Evolutionary conservation across 2,797 vertebrate species (phyloP).

Genomic region (Paratrypauchen microcephalus): DNA sequence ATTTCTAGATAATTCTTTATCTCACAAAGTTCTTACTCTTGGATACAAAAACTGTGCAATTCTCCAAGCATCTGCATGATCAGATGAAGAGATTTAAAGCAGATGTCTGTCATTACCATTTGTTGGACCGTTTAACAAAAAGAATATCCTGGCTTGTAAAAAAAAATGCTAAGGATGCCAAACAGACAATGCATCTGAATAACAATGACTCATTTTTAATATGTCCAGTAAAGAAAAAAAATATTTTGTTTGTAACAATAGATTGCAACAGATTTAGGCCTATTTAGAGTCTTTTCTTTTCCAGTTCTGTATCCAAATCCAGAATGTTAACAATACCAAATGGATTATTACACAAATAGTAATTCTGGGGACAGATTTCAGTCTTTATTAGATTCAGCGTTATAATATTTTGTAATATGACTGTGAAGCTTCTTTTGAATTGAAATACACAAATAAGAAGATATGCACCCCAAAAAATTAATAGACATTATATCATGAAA

Average conservation of each 20-base stretch:
- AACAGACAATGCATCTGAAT: no score
- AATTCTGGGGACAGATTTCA: constrained; percentile 60
- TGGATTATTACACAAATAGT: constrained; percentile 57
- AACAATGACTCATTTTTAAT: neutral
- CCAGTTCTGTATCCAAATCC: constrained; percentile 15
- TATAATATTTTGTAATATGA: constrained; percentile 63
- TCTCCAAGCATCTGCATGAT: constrained; percentile 43
- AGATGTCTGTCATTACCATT: constrained; percentile 52
- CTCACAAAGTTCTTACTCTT: constrained; percentile 18
- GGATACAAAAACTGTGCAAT: constrained; percentile 21
- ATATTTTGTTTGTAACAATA: constrained; percentile 13
- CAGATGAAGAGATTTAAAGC: constrained; percentile 43
- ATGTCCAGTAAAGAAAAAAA: neutral
- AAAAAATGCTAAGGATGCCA: constrained; percentile 6
- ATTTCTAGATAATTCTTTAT: constrained; percentile 16
- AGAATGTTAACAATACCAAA: constrained; percentile 25
- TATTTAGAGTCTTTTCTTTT: neutral
- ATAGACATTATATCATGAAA: constrained; percentile 23
- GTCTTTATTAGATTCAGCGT: constrained; percentile 41
- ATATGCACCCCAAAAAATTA: constrained; percentile 7
- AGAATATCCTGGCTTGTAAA: constrained; percentile 27
- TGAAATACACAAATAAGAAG: neutral
- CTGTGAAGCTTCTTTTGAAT: constrained; percentile 10
- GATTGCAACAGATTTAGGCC: constrained; percentile 13
- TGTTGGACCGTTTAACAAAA: constrained; percentile 39